Percentiles rank a stretch among this genome's conserved stretches.
Evolutionary conservation across 2,888 invertebrate genomes (phyloP).

Genomic region (Yponomeuta sedellus): DNA sequence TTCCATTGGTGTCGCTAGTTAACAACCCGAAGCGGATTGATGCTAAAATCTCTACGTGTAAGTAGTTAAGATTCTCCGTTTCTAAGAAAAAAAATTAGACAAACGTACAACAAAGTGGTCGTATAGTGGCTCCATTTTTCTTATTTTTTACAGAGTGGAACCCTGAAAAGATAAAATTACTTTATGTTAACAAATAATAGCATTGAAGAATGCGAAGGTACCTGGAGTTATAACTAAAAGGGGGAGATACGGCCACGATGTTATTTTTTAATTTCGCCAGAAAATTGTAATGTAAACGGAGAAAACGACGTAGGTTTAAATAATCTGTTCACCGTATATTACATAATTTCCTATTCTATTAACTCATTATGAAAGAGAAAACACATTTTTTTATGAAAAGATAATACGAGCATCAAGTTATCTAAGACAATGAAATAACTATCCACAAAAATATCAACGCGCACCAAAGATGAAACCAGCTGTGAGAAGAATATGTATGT

Average conservation of each 20-base stretch:
- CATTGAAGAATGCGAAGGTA: neutral
- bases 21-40: no score
- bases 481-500: no score
- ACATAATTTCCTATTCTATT: neutral
- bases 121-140: no score
- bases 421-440: neutral
- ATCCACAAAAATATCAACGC: neutral
- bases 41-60: no score
- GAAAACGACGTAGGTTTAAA: neutral
- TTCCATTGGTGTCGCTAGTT: no score
- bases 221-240: neutral
- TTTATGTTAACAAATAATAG: neutral
- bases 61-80: no score
- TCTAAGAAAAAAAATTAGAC: no score
- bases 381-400: slow-evolving; percentile 3
- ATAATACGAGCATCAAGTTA: slow-evolving; percentile 2
- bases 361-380: neutral
- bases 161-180: neutral
- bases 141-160: no score
- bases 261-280: slow-evolving; percentile 25
- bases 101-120: no score
- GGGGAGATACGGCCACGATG: neutral
- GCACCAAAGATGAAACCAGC: no score
- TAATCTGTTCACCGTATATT: slow-evolving; percentile 6
- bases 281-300: slow-evolving; percentile 19